Evolutionary conservation across 1,140 invertebrate genomes (phyloP), one percentile per base, ranked within the genome.

Genomic region (Conus betulinus): DNA sequence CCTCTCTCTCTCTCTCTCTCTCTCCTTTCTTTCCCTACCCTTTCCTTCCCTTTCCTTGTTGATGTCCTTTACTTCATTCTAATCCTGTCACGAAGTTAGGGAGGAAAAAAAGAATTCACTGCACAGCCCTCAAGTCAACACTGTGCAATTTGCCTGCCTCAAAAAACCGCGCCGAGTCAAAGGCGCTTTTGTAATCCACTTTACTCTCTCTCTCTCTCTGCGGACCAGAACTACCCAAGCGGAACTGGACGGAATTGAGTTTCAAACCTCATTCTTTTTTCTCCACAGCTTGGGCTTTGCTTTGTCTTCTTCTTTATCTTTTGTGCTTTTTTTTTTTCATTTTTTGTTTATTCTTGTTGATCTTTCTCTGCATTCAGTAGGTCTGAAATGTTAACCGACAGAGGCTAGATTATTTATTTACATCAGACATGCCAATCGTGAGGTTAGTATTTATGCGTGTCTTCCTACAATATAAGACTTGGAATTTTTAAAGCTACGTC

Each of bases 171-270:
- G 6, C 67, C 7, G 67, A 63, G 11, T 71, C 11, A 71, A 71
- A 71, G 67, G 67, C 67, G 67, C 67, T 71, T 71, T 23, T 71
- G 67, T 71, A 71, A 71, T 71, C 67, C 67, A 71, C 67, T 71
- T 71, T 20, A 0, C 57, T 23, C 67, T 39, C 39, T 39, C 39
- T 39, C 39, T 39, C 67, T 71, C 20, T 71, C 67, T 7, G 67
- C 0, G 67, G 67, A 71, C 20, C 67, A 71, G 11, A 23, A 7
- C 11, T 20, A 71, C 3, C 20, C 67, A n/a, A 71, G 67, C 67
- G 10, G 67, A 71, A 71, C 20, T 13, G 15, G 67, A 71, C 6
- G 67, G 67, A 71, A 71, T 71, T 20, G 60, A 63, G 10, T 63
- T 63, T 63, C 17, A 63, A 63, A 63, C 60, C 60, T 63, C 60